phyloP scores from a whole-genome alignment of 2,888 invertebrate genomes.

The Byasa hedistus region DNA sequence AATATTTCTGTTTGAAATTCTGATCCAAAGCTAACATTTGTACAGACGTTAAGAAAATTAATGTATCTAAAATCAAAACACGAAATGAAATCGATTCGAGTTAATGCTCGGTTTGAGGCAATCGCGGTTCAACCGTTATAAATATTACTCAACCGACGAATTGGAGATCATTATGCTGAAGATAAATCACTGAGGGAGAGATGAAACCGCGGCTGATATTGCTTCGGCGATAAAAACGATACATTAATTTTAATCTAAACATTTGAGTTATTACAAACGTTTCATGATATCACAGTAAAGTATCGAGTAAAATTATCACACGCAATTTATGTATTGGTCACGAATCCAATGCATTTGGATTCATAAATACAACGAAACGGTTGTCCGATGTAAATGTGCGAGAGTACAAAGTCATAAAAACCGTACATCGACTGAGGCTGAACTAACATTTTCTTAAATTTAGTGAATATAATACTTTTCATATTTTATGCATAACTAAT shows the following conservation, averaged over 20 bases:
- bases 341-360: no score
- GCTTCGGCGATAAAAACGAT: constrained; percentile 7
- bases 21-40: constrained; percentile 10
- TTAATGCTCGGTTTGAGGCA: background rate
- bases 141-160: constrained; percentile 18
- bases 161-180: constrained; percentile 15
- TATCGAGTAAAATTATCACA: no score
- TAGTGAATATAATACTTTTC: no score
- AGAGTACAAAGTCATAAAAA: no score
- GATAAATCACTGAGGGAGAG: constrained; percentile 19
- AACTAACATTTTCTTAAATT: no score
- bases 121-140: constrained; percentile 7
- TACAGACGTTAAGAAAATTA: constrained; percentile 7
- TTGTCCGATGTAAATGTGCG: no score
- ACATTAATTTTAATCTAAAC: constrained; percentile 17
- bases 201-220: constrained; percentile 1
- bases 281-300: background rate
- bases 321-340: no score
- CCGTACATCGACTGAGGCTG: no score
- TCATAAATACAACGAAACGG: no score
- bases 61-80: constrained; percentile 9
- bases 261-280: constrained; percentile 6
- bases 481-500: no score
- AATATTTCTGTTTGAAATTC: background rate
- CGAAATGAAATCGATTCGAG: constrained; percentile 8